Conservation (phyloP, 2,888 invertebrate species). For the Spatulosminthurus flaviceps region DNA sequence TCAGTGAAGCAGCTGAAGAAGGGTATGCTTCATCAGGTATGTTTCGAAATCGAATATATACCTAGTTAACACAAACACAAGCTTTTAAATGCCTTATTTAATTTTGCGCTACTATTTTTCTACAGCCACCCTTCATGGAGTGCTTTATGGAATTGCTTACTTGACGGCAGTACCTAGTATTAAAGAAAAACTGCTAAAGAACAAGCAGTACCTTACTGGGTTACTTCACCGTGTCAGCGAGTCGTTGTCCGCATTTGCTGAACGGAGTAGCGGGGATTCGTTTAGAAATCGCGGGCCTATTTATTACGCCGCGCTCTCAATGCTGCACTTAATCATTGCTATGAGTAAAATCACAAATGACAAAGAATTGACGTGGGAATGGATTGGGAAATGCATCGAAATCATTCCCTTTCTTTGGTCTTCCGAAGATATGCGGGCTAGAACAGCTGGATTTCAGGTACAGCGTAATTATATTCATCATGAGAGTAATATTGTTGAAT, state of each 20-base stretch:
- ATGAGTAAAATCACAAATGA: constrained; percentile 35
- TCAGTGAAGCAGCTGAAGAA: constrained; percentile 51
- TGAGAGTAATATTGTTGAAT: too few species aligned
- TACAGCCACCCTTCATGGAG: constrained; percentile 37
- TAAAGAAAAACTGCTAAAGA: constrained; percentile 40
- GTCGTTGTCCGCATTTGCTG: constrained; percentile 50
- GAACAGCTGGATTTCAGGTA: constrained; percentile 58
- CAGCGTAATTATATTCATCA: too few species aligned
- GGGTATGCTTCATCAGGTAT: constrained; percentile 41
- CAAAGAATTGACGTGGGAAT: constrained; percentile 47
- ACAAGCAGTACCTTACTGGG: constrained; percentile 42
- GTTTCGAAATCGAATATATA: too few species aligned
- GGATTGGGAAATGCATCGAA: constrained; percentile 54
- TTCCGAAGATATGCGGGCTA: constrained; percentile 45
- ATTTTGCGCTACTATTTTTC: neutral
- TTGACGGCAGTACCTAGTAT: constrained; percentile 29
- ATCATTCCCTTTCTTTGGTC: constrained; percentile 54
- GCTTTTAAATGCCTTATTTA: neutral
- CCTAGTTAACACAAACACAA: too few species aligned
- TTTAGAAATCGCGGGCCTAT: constrained; percentile 53
- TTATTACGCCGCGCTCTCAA: constrained; percentile 52
- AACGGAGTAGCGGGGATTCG: constrained; percentile 50
- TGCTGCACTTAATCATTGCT: constrained; percentile 52
- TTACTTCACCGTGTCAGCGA: constrained; percentile 51
- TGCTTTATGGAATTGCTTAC: constrained; percentile 35